Percentiles rank a stretch among this genome's conserved stretches.
phyloP scores from a whole-genome alignment of 2,113 vertebrate genomes.

The Actenoides lindsayi region DNA sequence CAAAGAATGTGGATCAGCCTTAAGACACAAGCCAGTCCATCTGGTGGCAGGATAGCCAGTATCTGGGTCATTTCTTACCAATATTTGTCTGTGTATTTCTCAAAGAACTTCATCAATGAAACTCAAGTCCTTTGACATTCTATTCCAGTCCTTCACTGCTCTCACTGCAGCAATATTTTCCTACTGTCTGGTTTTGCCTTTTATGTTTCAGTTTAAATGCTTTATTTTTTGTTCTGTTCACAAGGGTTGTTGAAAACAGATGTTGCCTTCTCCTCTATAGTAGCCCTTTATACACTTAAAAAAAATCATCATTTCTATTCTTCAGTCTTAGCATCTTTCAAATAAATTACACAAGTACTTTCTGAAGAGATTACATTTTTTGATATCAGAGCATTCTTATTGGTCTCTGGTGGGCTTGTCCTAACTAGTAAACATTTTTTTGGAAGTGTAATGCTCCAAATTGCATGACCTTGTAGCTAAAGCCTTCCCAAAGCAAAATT shows the following conservation, averaged over 20 bases:
- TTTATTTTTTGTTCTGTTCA: not conserved
- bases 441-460: not conserved
- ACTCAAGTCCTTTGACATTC: not conserved
- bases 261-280: not conserved
- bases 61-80: not conserved
- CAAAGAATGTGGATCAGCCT: not conserved
- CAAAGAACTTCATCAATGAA: not conserved
- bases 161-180: not conserved
- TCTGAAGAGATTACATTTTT: not conserved
- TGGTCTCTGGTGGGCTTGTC: not conserved
- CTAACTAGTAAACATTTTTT: not conserved
- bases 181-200: not conserved
- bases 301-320: not conserved
- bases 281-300: not conserved
- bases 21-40: not conserved
- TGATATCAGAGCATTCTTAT: not conserved
- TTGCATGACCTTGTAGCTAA: accelerated
- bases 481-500: not conserved
- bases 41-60: not conserved
- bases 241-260: not conserved
- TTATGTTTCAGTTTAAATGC: not conserved
- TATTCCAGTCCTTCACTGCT: not conserved
- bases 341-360: not conserved
- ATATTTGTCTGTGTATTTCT: not conserved
- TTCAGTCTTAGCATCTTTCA: not conserved